These are phyloP conservation scores for Leptodactylus fallax DNA, from an alignment of 2,797 vertebrate genomes.

Conservation along the genomic window DNA sequence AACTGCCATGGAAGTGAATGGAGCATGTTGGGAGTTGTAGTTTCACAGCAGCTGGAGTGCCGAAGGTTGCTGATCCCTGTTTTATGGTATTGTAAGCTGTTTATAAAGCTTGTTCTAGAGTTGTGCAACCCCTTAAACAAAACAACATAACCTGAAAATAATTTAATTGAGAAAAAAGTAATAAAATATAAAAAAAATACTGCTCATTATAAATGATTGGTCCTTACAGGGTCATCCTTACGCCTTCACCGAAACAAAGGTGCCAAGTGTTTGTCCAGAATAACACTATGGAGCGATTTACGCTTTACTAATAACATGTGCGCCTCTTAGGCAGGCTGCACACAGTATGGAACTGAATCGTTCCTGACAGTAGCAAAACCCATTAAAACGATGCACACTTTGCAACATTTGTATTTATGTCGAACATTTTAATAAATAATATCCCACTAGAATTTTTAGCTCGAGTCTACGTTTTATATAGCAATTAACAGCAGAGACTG, in stretches of 20 bases:
- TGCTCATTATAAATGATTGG: not conserved
- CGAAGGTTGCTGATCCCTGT: too few species aligned
- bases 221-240: not conserved
- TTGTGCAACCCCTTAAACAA: too few species aligned
- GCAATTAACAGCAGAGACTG: slow-evolving; percentile 21
- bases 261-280: slow-evolving; percentile 23
- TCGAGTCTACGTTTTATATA: slow-evolving; percentile 30
- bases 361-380: slow-evolving; percentile 48
- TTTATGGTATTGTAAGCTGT: too few species aligned
- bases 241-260: not conserved
- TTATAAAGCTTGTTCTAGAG: too few species aligned
- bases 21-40: too few species aligned
- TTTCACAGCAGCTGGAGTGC: too few species aligned
- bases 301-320: slow-evolving; percentile 42
- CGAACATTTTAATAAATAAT: slow-evolving; percentile 55
- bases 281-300: slow-evolving; percentile 45
- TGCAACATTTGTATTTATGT: slow-evolving; percentile 52
- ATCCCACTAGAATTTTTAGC: slow-evolving; percentile 35
- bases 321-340: slow-evolving; percentile 3
- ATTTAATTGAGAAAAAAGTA: not conserved
- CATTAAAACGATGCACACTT: slow-evolving; percentile 57
- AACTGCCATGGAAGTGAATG: too few species aligned
- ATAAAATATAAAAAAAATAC: not conserved
- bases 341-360: slow-evolving; percentile 34
- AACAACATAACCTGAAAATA: too few species aligned